Conservation (phyloP, 53 echinoderm and acorn worm genomes). For the Patiria pectinifera region DNA sequence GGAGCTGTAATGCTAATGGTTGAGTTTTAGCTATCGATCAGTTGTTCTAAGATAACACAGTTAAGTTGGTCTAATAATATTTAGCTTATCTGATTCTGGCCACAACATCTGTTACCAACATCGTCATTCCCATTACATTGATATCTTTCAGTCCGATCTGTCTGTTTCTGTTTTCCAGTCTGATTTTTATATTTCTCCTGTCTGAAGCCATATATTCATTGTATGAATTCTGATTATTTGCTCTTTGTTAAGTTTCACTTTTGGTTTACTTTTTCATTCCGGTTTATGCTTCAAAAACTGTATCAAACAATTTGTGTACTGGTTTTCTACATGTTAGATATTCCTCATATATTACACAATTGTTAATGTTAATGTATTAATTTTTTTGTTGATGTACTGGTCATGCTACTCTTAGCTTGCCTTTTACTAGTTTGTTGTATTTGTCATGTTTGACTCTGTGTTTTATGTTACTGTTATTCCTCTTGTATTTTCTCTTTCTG, state of each 20-base stretch:
- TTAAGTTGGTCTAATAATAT: background rate
- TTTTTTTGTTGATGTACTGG: too few species aligned
- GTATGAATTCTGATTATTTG: background rate
- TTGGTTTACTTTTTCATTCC: background rate
- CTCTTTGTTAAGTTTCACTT: background rate
- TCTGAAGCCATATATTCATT: background rate
- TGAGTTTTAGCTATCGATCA: background rate
- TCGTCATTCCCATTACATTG: constrained; percentile 24
- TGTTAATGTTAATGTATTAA: too few species aligned
- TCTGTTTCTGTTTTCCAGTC: background rate
- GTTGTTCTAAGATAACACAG: background rate
- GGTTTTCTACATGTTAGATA: too few species aligned
- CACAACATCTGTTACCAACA: constrained; percentile 34
- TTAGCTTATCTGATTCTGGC: constrained; percentile 36
- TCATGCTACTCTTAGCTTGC: too few species aligned
- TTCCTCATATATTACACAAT: too few species aligned
- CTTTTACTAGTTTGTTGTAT: too few species aligned
- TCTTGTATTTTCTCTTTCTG: too few species aligned
- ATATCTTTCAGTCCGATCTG: background rate
- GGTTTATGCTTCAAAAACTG: background rate
- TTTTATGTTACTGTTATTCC: too few species aligned
- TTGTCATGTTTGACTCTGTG: too few species aligned
- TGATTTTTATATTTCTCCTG: too few species aligned
- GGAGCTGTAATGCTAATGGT: background rate
- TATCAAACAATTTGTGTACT: background rate